phyloP scores from a whole-genome alignment of 2,797 vertebrate genomes.

The Melanotaenia boesemani region DNA sequence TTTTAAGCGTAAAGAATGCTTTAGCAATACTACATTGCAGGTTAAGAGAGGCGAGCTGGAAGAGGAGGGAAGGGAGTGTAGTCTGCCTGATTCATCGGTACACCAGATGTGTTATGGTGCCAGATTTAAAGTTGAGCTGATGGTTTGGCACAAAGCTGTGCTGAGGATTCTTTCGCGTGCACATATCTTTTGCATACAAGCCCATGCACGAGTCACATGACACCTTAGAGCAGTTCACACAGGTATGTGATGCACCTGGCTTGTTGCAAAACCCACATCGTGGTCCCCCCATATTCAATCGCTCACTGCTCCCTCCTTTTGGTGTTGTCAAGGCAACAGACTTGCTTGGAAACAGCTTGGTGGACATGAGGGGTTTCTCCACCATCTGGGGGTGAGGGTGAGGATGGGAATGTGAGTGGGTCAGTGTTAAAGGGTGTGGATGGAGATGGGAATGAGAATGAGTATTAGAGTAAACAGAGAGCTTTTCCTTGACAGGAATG shows the following conservation, averaged over 20 bases:
- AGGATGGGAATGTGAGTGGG: slow-evolving; percentile 80
- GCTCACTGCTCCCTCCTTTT: slow-evolving; percentile 74
- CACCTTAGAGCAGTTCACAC: slow-evolving; percentile 98
- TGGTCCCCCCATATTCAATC: slow-evolving; percentile 70
- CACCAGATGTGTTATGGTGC: slow-evolving; percentile 93
- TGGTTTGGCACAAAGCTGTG: slow-evolving; percentile 96
- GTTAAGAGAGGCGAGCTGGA: slow-evolving; percentile 7
- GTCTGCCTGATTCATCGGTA: slow-evolving; percentile 87
- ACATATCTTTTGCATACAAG: slow-evolving; percentile 94
- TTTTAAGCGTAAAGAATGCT: slow-evolving; percentile 44
- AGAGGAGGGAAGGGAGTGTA: slow-evolving; percentile 22
- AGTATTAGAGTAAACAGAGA: slow-evolving; percentile 84
- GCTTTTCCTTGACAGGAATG: slow-evolving; percentile 85
- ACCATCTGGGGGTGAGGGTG: slow-evolving; percentile 81
- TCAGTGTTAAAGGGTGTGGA: slow-evolving; percentile 78
- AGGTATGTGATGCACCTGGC: slow-evolving; percentile 91
- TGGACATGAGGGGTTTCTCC: slow-evolving; percentile 82
- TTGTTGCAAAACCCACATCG: slow-evolving; percentile 98
- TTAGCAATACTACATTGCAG: slow-evolving; percentile 60
- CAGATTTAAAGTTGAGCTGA: slow-evolving; percentile 95
- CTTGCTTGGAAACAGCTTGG: slow-evolving; percentile 85
- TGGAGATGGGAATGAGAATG: slow-evolving; percentile 79
- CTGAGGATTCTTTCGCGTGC: slow-evolving; percentile 92
- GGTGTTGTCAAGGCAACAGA: slow-evolving; percentile 75
- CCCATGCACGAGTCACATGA: slow-evolving; percentile 93